Evolutionary conservation across 2,888 invertebrate genomes (phyloP).

Genomic region (Molanna angustata): DNA sequence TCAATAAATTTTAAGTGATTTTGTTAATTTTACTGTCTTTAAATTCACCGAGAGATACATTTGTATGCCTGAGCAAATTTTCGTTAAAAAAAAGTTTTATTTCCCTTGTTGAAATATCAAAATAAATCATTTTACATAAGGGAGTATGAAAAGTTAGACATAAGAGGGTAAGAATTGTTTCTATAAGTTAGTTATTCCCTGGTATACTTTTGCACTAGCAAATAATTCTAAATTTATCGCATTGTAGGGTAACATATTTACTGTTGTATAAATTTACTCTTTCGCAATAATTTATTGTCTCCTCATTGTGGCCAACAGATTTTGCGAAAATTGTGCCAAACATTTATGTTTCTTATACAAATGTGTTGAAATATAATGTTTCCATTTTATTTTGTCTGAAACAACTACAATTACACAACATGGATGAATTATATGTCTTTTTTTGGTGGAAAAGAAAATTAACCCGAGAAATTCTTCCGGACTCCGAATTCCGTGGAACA

Average conservation of each 20-base stretch:
- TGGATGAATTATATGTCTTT: too few relatives aligned
- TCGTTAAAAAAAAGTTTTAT: too few relatives aligned
- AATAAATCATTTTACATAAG: not conserved
- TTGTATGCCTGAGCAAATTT: too few relatives aligned
- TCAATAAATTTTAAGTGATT: too few relatives aligned
- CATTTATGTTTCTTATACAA: slow-evolving; percentile 6
- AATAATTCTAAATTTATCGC: slow-evolving; percentile 1
- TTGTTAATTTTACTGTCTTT: too few relatives aligned
- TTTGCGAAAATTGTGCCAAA: slow-evolving; percentile 21
- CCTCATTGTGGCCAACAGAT: slow-evolving; percentile 19
- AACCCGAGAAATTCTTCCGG: too few relatives aligned
- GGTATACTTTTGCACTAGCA: not conserved
- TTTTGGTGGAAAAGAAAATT: too few relatives aligned
- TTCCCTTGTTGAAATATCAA: not conserved
- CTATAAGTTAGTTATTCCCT: not conserved
- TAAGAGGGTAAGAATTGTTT: not conserved
- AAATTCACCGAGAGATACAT: too few relatives aligned
- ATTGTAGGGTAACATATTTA: slow-evolving; percentile 17
- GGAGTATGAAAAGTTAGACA: not conserved
- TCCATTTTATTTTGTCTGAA: too few relatives aligned
- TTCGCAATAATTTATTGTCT: slow-evolving; percentile 13
- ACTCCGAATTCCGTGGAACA: too few relatives aligned
- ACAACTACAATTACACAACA: too few relatives aligned
- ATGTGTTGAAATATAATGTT: not conserved
- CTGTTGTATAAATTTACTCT: slow-evolving; percentile 16